Evolutionary conservation across 2,797 vertebrate genomes (phyloP), one percentile per base, ranked within the genome.

Genomic region (Neosilurus hyrtlii): DNA sequence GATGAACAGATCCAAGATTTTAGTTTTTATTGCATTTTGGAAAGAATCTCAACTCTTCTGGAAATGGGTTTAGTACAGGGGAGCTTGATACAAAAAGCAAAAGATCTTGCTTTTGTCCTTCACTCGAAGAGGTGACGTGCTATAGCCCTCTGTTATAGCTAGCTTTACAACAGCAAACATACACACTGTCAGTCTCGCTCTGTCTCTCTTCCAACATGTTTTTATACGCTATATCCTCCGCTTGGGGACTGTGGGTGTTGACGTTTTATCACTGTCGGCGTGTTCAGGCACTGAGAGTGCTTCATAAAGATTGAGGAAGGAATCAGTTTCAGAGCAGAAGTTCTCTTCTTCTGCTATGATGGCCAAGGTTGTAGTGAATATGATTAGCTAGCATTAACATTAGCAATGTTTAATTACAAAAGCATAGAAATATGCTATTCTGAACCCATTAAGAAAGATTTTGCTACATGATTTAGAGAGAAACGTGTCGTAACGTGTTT

Each of bases 181-280:
- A 62, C 66, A 56, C 59, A 72, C 56, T 49, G 57, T 30, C 59
- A 71, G 61, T 65, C 54, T 43, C 78, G 52, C 83, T 66, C 83
- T 37, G 22, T 82, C 71, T 80, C 26, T n/a, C 57, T 51, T 26
- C 68, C 57, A 81, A 26, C 81, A 70, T 88, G 84, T 86, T 88
- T 81, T 79, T 82, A 68, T 82, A 51, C 66, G 37, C 81, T 11
- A 84, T 63, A 75, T 82, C 61, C 66, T 59, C 49, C 9, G 76
- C 80, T 51, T 52, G 57, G 81, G 79, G 81, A 80, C 79, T 37
- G 82, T n/a, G 62, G n/a, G 56, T 84, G 70, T 82, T 78, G 79
- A 70, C 35, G 70, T 61, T 85, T 56, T 43, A 75, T 83, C 83
- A 83, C 30, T 80, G 78, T 84, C 78, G 62, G 72, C 43, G 26